Evolutionary conservation across 2,797 vertebrate genomes (phyloP).

Genomic region (Sebastes hopkinsi): DNA sequence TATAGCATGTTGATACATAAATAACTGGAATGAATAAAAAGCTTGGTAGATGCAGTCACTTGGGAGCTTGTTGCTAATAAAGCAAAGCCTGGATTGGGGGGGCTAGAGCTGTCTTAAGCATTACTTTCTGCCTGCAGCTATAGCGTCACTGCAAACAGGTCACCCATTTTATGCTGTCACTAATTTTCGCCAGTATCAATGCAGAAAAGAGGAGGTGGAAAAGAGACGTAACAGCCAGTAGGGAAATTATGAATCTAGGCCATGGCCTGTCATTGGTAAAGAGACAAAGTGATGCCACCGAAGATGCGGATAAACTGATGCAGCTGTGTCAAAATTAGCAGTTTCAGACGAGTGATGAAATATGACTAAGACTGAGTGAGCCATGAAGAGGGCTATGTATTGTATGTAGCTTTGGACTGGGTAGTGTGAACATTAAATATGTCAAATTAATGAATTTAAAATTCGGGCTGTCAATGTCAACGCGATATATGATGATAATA

Average conservation of each 20-base stretch:
- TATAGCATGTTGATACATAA: constrained; percentile 12
- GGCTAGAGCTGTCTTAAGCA: not conserved
- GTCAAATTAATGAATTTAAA: not conserved
- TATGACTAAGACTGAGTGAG: not conserved
- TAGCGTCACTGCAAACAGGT: constrained; percentile 54
- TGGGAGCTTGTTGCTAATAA: constrained; percentile 11
- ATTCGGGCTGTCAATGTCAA: too few relatives aligned
- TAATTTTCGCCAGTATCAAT: constrained; percentile 63
- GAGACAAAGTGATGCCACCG: constrained; percentile 22
- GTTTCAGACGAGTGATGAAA: not conserved
- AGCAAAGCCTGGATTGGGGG: not conserved
- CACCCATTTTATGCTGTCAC: constrained; percentile 65
- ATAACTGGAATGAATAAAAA: constrained; percentile 2
- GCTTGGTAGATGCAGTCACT: constrained; percentile 7
- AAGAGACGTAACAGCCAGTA: constrained; percentile 31
- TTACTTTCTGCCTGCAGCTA: constrained; percentile 16
- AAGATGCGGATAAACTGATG: constrained; percentile 27
- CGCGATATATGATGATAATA: too few relatives aligned
- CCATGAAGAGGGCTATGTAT: not conserved
- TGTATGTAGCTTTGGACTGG: not conserved
- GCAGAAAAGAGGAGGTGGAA: constrained; percentile 42
- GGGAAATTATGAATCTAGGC: constrained; percentile 72
- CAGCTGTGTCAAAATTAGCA: constrained; percentile 13
- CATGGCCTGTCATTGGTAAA: constrained; percentile 47
- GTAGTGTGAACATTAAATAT: not conserved